Percentiles rank a stretch among this genome's conserved stretches.
phyloP scores from a whole-genome alignment of 2,888 invertebrate species.

The Lasius fuliginosus region DNA sequence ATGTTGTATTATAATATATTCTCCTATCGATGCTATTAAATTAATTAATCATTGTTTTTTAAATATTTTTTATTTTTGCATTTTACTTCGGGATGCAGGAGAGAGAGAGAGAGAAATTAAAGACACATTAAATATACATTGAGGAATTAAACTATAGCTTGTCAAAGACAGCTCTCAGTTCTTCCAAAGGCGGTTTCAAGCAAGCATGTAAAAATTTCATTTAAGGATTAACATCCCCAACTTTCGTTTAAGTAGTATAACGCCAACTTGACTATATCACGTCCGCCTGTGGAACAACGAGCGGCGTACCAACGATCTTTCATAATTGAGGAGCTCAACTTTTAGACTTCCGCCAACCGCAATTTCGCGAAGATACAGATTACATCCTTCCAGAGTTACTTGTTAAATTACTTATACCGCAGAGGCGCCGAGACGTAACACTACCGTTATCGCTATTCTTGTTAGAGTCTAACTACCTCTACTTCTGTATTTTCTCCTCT shows the following conservation, averaged over 20 bases:
- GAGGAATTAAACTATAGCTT: slow-evolving; percentile 22
- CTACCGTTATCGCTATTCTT: slow-evolving; percentile 42
- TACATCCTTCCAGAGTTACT: slow-evolving; percentile 51
- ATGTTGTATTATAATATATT: background rate
- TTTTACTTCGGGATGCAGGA: background rate
- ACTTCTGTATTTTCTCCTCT: slow-evolving; percentile 31
- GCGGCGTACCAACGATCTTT: slow-evolving; percentile 53
- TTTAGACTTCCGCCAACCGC: slow-evolving; percentile 53
- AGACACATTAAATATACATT: slow-evolving; percentile 6
- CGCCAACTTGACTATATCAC: slow-evolving; percentile 33
- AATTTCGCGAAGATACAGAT: slow-evolving; percentile 56
- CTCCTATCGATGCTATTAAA: background rate
- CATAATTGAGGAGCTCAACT: slow-evolving; percentile 57
- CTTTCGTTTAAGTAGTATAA: slow-evolving; percentile 35
- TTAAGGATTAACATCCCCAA: slow-evolving; percentile 33
- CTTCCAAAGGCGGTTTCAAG: background rate
- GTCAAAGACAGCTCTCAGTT: background rate
- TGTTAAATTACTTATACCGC: slow-evolving; percentile 51
- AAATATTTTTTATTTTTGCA: background rate
- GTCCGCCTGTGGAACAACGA: slow-evolving; percentile 40
- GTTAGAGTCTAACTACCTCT: slow-evolving; percentile 24
- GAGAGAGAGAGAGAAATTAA: background rate
- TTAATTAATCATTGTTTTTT: slow-evolving; percentile 23
- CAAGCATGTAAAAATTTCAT: slow-evolving; percentile 44
- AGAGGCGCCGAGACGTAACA: slow-evolving; percentile 42